phyloP scores from a whole-genome alignment of 2,113 vertebrate species.

The Nycticebus coucang region DNA sequence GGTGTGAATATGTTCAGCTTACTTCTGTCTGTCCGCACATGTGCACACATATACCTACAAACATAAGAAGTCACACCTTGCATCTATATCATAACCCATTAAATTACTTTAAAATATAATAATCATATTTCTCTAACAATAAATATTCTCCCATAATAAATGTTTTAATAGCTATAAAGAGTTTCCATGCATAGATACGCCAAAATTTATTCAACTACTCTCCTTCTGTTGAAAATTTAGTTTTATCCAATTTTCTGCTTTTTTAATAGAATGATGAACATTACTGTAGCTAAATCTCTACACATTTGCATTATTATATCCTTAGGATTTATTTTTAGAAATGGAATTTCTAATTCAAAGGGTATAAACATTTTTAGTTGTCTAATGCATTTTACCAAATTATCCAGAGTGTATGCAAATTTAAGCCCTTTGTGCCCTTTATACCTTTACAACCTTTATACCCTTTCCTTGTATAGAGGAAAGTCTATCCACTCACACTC shows the following conservation, averaged over 20 bases:
- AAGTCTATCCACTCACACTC: background rate
- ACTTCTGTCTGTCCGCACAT: background rate
- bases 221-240: conserved; percentile 69
- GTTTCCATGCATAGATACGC: conserved; percentile 56
- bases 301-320: conserved; percentile 80
- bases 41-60: background rate
- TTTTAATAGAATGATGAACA: conserved; percentile 74
- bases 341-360: conserved; percentile 75
- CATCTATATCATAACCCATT: conserved; percentile 49
- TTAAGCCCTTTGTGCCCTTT: background rate
- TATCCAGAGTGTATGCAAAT: conserved; percentile 77
- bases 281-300: conserved; percentile 70
- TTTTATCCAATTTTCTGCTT: conserved; percentile 73
- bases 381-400: conserved; percentile 73
- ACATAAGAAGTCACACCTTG: background rate
- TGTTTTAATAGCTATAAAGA: conserved; percentile 62
- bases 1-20: conserved; percentile 18
- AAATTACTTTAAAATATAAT: conserved; percentile 60
- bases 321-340: conserved; percentile 79
- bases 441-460: background rate
- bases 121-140: conserved; percentile 29
- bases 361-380: conserved; percentile 75
- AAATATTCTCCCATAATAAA: conserved; percentile 55
- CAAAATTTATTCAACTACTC: conserved; percentile 74
- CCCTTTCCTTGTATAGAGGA: background rate